Conservation (phyloP, 2,888 invertebrate genomes). For the Netelia melanura region DNA sequence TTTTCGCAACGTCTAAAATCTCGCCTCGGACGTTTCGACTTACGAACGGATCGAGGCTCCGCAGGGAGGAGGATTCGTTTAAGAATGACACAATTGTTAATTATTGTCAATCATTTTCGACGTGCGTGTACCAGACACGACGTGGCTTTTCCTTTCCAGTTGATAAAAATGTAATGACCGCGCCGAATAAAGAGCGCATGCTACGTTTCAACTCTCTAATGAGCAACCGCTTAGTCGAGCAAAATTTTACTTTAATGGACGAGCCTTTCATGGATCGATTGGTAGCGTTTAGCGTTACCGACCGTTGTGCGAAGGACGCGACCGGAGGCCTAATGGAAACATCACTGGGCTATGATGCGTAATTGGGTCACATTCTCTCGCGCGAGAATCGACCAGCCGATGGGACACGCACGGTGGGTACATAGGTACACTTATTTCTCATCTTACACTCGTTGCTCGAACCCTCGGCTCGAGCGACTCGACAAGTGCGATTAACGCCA, state of each 20-base stretch:
- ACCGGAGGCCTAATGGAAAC: not conserved
- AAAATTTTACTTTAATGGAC: not conserved
- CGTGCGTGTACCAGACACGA: too few relatives aligned
- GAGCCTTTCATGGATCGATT: slow-evolving; percentile 11
- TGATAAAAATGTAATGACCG: not conserved
- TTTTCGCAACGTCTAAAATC: too few relatives aligned
- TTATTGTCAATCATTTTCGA: too few relatives aligned
- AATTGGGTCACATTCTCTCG: slow-evolving; percentile 52
- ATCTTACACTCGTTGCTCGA: too few relatives aligned
- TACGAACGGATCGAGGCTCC: too few relatives aligned
- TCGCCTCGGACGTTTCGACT: too few relatives aligned
- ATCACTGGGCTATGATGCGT: slow-evolving; percentile 42
- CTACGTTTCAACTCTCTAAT: slow-evolving; percentile 1
- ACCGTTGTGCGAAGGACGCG: not conserved
- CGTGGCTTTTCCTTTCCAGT: not conserved
- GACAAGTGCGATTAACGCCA: too few relatives aligned
- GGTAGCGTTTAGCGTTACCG: slow-evolving; percentile 13
- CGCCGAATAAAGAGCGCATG: not conserved
- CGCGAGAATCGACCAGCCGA: slow-evolving; percentile 33
- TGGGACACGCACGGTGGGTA: too few relatives aligned
- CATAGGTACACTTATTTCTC: too few relatives aligned
- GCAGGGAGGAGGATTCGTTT: too few relatives aligned
- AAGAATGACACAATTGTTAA: too few relatives aligned
- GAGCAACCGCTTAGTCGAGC: not conserved
- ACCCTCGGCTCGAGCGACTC: not conserved